Base-by-base conservation (phyloP, 2,888 invertebrate species). In the Chrysolina haemoptera region DNA sequence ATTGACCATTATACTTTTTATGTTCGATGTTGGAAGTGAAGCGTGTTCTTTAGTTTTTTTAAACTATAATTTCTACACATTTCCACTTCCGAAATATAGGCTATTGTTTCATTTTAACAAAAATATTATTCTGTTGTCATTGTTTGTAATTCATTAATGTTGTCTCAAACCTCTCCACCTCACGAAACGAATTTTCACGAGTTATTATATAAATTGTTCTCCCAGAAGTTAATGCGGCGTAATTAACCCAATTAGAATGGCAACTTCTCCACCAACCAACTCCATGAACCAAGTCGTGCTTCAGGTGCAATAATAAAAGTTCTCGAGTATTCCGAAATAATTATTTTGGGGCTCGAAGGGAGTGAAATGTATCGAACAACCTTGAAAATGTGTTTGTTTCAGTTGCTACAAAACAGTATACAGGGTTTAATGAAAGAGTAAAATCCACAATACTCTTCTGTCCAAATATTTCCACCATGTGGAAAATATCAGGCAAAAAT, bases 141-240 rank as follows among this genome's bases (percentile, higher is more conserved):
- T 48, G 48, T 48, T 48, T 48, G 9, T 48, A 16, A 48, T 48
- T 48, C 48, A 48, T 16, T 48, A 48, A 48, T 48, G 48, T 35
- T 35, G 35, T 0, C 16, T 16, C 16, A 1, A 48, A 10, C 48
- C 48, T 16, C 48, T 48, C 10, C 48, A 48, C 48, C 48, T 68
- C 16, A 16, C 16, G 16, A 1, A 48, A 16, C 16, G 48, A 48
- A 48, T 74, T 70, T 55, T 63, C 35, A 50, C 46, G 62, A 74
- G 63, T 74, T 70, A 74, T 74, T 68, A 63, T 70, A 70, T 74
- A 70, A 70, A 74, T 74, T 74, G 74, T 74, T 67, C 67, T 65
- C 68, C 67, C 62, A 65, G 68, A 64, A 73, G 73, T 68, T 69
- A 65, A 73, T 73, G 68, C 73, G 68, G 63, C 70, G 68, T 67